Evolutionary conservation across 2,888 invertebrate species (phyloP).

Genomic region (Ditylenchus weischeri): DNA sequence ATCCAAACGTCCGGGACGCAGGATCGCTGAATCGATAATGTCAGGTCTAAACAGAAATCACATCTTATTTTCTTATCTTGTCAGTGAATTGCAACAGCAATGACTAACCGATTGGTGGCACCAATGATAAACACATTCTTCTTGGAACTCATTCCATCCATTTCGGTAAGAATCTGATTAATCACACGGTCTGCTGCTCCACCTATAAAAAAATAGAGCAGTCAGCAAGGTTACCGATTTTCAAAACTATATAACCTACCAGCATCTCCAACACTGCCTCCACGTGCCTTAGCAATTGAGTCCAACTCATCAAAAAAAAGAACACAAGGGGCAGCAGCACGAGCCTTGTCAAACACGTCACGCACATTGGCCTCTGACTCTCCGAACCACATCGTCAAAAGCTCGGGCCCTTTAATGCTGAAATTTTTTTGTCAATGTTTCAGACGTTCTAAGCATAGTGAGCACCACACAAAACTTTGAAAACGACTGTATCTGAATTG

Average conservation of each 20-base stretch:
- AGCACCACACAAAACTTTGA: no score
- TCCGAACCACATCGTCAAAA: conserved; percentile 99
- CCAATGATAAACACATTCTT: conserved; percentile 99
- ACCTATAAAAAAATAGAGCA: conserved; percentile 60
- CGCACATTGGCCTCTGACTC: conserved; percentile 99
- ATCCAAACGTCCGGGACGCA: conserved; percentile 95
- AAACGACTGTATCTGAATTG: no score
- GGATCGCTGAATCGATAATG: conserved; percentile 97
- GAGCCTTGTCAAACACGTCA: conserved; percentile 97
- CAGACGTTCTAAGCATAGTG: no score
- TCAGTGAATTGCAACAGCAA: conserved; percentile 17
- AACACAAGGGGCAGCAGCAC: conserved; percentile 97
- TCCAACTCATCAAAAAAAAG: conserved; percentile 99
- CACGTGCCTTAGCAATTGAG: conserved; percentile 97
- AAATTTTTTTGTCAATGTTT: not conserved
- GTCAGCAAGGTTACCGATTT: not conserved
- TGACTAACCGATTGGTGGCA: conserved; percentile 74
- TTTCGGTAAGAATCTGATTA: conserved; percentile 98
- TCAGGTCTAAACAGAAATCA: conserved; percentile 70
- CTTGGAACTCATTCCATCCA: conserved; percentile 99
- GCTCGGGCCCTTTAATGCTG: conserved; percentile 83
- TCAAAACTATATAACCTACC: conserved; percentile 59
- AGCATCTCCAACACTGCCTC: conserved; percentile 93
- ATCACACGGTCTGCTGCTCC: conserved; percentile 98
- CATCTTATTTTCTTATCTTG: no score